A percentile compares a stretch with the other conserved stretches of the same genome.
phyloP scores from a whole-genome alignment of 2,797 vertebrate species.

The Pyrocephalus nanus region DNA sequence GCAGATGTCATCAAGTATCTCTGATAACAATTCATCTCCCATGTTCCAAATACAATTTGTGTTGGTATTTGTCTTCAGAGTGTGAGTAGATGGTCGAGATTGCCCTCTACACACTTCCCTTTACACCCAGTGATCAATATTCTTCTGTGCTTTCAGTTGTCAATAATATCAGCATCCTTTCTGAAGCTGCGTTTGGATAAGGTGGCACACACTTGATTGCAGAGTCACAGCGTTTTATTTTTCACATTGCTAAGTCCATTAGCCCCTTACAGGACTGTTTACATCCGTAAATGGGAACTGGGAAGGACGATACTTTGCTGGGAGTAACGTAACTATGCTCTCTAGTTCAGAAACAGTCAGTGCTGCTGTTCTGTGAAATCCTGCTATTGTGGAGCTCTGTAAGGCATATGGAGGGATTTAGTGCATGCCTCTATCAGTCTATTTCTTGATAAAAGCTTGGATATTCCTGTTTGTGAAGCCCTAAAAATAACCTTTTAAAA shows the following conservation, averaged over 20 bases:
- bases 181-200: background rate
- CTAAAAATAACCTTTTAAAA: background rate
- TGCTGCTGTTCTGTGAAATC: background rate
- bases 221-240: background rate
- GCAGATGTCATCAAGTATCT: background rate
- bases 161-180: background rate
- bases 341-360: background rate
- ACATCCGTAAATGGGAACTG: background rate
- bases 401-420: background rate
- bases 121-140: background rate
- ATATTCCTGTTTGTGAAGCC: background rate
- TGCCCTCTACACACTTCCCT: background rate
- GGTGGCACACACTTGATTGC: accelerated
- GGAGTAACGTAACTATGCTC: background rate
- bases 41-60: background rate
- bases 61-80: background rate
- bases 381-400: background rate
- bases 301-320: background rate
- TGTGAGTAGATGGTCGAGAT: background rate
- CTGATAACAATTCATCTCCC: background rate
- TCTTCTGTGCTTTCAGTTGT: background rate
- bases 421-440: background rate
- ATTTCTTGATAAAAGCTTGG: background rate
- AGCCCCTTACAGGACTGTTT: background rate
- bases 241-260: background rate